Evolutionary conservation across 2,797 vertebrate species (phyloP).

Genomic region (Sebastes kiyomatsui): DNA sequence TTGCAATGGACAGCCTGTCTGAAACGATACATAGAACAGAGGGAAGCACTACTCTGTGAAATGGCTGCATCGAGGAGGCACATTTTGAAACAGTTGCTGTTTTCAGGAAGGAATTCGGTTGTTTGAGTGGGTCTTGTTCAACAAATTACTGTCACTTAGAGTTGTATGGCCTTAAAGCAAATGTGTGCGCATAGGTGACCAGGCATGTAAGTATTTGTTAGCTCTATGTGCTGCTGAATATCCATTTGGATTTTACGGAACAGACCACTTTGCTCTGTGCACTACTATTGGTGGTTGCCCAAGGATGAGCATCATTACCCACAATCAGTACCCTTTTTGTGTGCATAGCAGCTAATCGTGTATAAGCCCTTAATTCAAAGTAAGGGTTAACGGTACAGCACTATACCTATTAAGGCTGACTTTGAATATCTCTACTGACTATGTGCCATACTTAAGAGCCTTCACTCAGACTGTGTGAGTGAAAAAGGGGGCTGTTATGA

Average conservation of each 20-base stretch:
- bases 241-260: not conserved
- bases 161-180: not conserved
- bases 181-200: not conserved
- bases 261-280: not conserved
- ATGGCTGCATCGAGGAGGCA: not conserved
- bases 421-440: not conserved
- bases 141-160: not conserved
- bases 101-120: constrained; percentile 22
- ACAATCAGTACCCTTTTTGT: not conserved
- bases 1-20: not conserved
- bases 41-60: not conserved
- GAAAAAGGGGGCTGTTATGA: not conserved
- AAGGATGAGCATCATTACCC: not conserved
- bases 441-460: not conserved
- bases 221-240: not conserved
- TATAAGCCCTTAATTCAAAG: not conserved
- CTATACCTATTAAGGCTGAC: not conserved
- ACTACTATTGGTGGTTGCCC: not conserved
- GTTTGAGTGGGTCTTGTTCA: constrained; percentile 18
- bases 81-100: constrained; percentile 21
- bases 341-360: not conserved
- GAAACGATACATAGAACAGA: not conserved
- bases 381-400: not conserved
- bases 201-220: not conserved
- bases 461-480: not conserved